phyloP scores from a whole-genome alignment of 2,797 vertebrate genomes.

The Phylloscopus collybita region DNA sequence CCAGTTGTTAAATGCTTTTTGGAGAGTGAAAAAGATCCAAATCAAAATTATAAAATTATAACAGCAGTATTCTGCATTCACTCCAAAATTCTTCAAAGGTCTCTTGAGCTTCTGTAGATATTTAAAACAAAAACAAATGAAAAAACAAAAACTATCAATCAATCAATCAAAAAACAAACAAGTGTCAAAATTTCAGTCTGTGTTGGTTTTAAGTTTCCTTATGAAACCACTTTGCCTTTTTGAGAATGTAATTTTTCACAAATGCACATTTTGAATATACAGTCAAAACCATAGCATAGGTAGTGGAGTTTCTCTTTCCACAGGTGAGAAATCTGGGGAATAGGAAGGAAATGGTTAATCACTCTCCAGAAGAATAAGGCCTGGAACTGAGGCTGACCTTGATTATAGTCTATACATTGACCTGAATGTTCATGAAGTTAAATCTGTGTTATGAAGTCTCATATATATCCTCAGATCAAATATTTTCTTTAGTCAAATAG shows the following conservation, averaged over 20 bases:
- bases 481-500: constrained; percentile 6
- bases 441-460: not conserved
- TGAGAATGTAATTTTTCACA: not conserved
- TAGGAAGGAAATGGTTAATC: not conserved
- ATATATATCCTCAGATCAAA: not conserved
- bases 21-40: not conserved
- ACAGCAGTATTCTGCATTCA: not conserved
- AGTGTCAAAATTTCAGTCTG: not conserved
- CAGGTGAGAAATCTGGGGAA: not conserved
- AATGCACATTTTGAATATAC: not conserved
- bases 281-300: not conserved
- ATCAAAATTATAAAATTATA: not conserved
- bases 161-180: not conserved
- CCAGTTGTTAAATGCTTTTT: not conserved
- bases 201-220: not conserved
- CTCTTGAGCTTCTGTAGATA: not conserved
- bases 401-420: not conserved
- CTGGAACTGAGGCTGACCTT: not conserved
- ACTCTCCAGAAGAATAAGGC: not conserved
- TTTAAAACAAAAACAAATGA: too few species aligned
- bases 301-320: not conserved
- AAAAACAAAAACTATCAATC: not conserved
- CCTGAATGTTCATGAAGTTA: not conserved
- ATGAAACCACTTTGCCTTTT: not conserved
- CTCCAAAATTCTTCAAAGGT: not conserved